These are phyloP conservation scores for Ciconia maguari DNA, from an alignment of 2,113 vertebrate species.

Conservation along the genomic window DNA sequence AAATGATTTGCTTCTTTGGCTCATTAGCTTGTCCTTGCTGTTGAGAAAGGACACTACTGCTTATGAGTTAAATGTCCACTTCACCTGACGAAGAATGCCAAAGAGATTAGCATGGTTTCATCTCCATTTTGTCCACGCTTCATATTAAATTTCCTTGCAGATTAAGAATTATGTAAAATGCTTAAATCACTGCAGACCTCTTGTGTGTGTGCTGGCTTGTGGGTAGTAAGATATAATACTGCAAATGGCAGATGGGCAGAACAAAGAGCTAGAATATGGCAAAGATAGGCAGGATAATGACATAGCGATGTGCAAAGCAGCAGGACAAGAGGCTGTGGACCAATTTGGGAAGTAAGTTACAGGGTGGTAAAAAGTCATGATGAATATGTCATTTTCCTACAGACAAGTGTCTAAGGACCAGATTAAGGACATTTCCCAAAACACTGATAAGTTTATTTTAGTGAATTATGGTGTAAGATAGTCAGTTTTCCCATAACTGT, in stretches of 20 bases:
- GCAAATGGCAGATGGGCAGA: not conserved
- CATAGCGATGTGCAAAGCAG: not conserved
- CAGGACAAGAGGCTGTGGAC: not conserved
- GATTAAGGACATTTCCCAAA: not conserved
- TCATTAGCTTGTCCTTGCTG: conserved; percentile 51
- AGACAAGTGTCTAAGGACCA: not conserved
- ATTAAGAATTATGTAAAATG: conserved; percentile 15
- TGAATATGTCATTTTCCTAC: not conserved
- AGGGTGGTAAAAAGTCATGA: not conserved
- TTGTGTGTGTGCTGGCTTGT: not conserved
- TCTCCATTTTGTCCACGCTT: not conserved
- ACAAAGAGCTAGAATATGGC: not conserved
- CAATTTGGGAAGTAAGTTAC: not conserved
- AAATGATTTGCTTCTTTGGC: conserved; percentile 35
- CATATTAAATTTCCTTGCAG: not conserved
- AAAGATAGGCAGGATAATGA: not conserved
- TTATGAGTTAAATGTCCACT: not conserved
- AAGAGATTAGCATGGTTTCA: conserved; percentile 5
- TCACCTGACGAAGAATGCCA: not conserved
- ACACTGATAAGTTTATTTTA: not conserved
- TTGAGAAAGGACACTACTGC: conserved; percentile 16
- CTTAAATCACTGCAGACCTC: not conserved
- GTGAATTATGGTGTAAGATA: not conserved
- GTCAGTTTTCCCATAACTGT: not conserved
- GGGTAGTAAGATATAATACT: not conserved